Evolutionary conservation across 2,797 vertebrate species (phyloP).

Genomic region (Enteromius trimaculatus): DNA sequence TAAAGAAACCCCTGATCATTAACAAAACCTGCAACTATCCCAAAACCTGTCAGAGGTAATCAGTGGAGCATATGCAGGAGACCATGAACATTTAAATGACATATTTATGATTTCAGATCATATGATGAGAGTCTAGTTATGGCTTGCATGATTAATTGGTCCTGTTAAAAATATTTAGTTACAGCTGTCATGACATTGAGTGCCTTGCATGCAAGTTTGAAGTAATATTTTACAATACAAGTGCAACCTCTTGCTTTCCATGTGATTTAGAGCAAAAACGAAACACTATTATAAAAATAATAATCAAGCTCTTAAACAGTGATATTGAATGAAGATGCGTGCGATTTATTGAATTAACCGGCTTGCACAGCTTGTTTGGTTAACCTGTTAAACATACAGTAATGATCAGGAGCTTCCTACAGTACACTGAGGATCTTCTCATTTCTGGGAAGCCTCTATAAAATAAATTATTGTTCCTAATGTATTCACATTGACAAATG

Average conservation of each 20-base stretch:
- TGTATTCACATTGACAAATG: not conserved
- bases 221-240: constrained; percentile 10
- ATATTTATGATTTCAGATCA: not conserved
- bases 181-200: not conserved
- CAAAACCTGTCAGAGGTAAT: not conserved
- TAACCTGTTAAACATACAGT: not conserved
- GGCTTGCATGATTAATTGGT: not conserved
- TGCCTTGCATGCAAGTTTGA: not conserved
- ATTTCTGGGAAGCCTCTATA: not conserved
- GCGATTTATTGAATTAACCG: too few species aligned
- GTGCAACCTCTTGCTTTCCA: not conserved
- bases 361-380: not conserved
- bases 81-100: not conserved
- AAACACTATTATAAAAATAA: too few species aligned
- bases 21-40: constrained; percentile 7
- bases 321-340: not conserved
- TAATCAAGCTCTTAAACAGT: not conserved
- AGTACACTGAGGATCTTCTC: not conserved
- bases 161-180: not conserved
- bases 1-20: constrained; percentile 64
- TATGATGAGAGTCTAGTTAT: not conserved
- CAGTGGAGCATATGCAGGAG: constrained; percentile 9
- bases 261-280: not conserved
- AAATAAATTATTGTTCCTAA: not conserved
- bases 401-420: not conserved